Evolutionary conservation across 2,113 vertebrate species (phyloP).

Genomic region (Chlorodrepanis virens): DNA sequence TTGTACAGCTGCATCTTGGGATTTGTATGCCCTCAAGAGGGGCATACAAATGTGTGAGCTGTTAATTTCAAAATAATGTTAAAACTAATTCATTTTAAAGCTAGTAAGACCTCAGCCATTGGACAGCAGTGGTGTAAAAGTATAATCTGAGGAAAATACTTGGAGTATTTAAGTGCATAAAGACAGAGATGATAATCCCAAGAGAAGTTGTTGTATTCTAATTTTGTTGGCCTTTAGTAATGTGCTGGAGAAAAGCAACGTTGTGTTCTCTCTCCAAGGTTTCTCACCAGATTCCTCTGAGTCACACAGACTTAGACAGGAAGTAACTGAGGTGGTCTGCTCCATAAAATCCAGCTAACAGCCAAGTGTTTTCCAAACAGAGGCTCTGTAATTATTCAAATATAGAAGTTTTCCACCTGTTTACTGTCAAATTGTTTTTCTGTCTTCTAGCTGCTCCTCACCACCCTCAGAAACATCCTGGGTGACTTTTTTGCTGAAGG

Average conservation of each 20-base stretch:
- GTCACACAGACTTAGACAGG: neutral
- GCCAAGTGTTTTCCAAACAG: neutral
- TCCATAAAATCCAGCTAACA: neutral
- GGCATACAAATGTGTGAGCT: neutral
- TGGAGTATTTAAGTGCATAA: neutral
- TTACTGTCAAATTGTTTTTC: neutral
- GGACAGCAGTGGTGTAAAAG: neutral
- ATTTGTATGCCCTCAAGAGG: neutral
- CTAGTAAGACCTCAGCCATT: neutral
- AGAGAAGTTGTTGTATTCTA: neutral
- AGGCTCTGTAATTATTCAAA: neutral
- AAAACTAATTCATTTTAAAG: neutral
- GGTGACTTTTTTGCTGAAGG: neutral
- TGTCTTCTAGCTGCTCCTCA: neutral
- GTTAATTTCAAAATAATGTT: neutral
- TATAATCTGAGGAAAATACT: neutral
- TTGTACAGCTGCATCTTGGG: neutral
- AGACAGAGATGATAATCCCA: neutral
- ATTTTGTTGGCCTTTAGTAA: neutral
- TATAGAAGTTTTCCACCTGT: neutral
- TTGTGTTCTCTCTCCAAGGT: neutral
- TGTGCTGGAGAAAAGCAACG: neutral
- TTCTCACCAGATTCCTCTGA: neutral
- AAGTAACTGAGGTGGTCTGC: neutral
- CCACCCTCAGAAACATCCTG: neutral